A percentile compares a stretch with the other conserved stretches of the same genome.
Evolutionary conservation across 2,797 vertebrate species (phyloP).

Genomic region (Phataginus tricuspis): DNA sequence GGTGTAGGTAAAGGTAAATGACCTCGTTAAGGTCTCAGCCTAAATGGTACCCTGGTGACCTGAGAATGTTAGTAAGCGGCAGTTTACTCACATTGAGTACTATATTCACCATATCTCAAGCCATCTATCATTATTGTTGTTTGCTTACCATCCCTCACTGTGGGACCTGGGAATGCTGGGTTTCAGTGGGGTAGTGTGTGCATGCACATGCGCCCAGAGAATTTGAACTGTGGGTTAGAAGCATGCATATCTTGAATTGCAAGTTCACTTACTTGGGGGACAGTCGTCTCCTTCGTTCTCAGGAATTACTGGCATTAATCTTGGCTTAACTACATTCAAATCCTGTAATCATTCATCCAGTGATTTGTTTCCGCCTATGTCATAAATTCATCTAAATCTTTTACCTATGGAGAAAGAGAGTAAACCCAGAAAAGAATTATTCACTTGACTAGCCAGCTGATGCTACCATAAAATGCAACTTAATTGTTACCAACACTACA

Average conservation of each 20-base stretch:
- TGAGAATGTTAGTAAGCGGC: slow-evolving; percentile 31
- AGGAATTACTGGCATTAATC: slow-evolving; percentile 70
- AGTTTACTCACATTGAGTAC: neutral
- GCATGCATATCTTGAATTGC: neutral
- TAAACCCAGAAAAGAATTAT: slow-evolving; percentile 57
- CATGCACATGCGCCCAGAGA: neutral
- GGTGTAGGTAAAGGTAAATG: slow-evolving; percentile 75
- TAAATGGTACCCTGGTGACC: slow-evolving; percentile 58
- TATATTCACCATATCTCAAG: slow-evolving; percentile 22
- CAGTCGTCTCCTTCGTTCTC: slow-evolving; percentile 23
- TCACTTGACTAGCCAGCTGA: slow-evolving; percentile 58
- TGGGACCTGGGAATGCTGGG: neutral
- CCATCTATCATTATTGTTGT: slow-evolving; percentile 2
- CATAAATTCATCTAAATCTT: slow-evolving; percentile 67
- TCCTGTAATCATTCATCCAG: slow-evolving; percentile 67
- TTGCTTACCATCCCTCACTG: slow-evolving; percentile 10
- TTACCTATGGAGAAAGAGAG: slow-evolving; percentile 48
- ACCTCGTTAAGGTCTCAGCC: slow-evolving; percentile 63
- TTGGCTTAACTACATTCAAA: slow-evolving; percentile 68
- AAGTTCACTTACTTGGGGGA: slow-evolving; percentile 55
- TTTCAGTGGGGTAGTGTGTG: neutral
- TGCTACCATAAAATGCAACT: slow-evolving; percentile 38
- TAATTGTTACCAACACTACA: slow-evolving; percentile 59
- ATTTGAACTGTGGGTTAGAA: slow-evolving; percentile 8
- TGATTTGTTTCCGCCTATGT: slow-evolving; percentile 65